phyloP scores from a whole-genome alignment of 2,113 vertebrate genomes.

The Heteronetta atricapilla region DNA sequence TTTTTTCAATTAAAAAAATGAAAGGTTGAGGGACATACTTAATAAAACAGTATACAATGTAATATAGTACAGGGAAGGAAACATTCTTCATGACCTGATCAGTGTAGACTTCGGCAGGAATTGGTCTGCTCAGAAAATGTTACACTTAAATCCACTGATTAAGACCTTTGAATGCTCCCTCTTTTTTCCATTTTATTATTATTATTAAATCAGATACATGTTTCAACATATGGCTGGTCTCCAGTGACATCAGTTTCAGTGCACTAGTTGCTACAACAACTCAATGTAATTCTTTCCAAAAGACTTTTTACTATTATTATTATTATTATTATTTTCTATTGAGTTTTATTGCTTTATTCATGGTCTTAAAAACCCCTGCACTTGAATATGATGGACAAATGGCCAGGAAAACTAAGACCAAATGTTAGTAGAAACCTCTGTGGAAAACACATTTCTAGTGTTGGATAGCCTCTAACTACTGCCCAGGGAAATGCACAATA shows the following conservation, averaged over 20 bases:
- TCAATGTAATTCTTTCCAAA: background rate
- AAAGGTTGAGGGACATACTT: background rate
- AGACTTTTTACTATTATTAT: background rate
- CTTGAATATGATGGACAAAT: constrained; percentile 12
- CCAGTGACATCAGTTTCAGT: background rate
- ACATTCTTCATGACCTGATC: background rate
- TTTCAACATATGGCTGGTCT: background rate
- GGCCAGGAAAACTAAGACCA: constrained; percentile 13
- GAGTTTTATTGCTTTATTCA: background rate
- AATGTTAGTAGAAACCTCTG: background rate
- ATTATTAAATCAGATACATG: background rate
- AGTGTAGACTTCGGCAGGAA: background rate
- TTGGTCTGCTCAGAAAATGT: background rate
- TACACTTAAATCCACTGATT: background rate
- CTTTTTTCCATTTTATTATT: background rate
- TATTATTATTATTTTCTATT: background rate
- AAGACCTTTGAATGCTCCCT: background rate
- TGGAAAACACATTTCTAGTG: background rate
- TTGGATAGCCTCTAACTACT: constrained; percentile 5
- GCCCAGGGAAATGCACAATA: background rate
- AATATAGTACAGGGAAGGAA: background rate
- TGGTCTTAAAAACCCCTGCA: background rate
- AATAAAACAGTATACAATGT: background rate
- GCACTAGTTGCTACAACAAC: background rate
- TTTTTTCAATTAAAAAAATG: background rate